A percentile compares a stretch with the other conserved stretches of the same genome.
Evolutionary conservation across 2,113 vertebrate species (phyloP).

Genomic region (Oncorhynchus nerka): DNA sequence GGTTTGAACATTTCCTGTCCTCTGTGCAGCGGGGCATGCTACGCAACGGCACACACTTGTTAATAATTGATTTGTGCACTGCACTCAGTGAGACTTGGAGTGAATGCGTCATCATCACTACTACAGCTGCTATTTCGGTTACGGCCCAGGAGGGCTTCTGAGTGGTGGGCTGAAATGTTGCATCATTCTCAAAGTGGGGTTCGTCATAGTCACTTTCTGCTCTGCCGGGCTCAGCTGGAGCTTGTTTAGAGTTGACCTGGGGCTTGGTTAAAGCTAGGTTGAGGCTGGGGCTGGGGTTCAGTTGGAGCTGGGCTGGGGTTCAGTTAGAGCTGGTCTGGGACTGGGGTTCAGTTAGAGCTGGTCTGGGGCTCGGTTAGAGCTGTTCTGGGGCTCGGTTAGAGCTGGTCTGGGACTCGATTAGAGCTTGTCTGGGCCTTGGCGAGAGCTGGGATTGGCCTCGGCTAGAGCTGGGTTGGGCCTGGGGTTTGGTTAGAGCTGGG

Average conservation of each 20-base stretch:
- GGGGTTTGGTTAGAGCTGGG: background rate
- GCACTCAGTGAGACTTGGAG: slow-evolving; percentile 3
- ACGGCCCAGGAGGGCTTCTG: slow-evolving; percentile 29
- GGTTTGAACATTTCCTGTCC: slow-evolving; percentile 4
- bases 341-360: background rate
- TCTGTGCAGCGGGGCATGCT: too few species aligned
- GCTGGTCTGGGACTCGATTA: accelerated
- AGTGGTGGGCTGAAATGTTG: slow-evolving; percentile 21
- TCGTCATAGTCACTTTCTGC: slow-evolving; percentile 13
- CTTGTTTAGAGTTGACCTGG: background rate
- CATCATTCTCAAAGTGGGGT: slow-evolving; percentile 34
- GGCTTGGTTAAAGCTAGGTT: background rate
- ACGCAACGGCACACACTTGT: background rate
- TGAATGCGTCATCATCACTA: slow-evolving; percentile 45
- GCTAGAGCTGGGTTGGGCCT: slow-evolving; percentile 4
- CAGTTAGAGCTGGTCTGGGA: too few species aligned
- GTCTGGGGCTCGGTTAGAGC: too few species aligned
- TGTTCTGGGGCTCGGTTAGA: too few species aligned
- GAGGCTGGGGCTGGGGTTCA: too few species aligned
- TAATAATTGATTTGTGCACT: slow-evolving; percentile 26
- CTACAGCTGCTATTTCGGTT: slow-evolving; percentile 59
- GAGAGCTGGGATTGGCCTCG: too few species aligned
- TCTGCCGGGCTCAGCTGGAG: too few species aligned
- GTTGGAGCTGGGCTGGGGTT: too few species aligned
- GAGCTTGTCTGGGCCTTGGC: too few species aligned